Conservation (phyloP, 1,140 invertebrate species). For the Vanessa tameamea region DNA sequence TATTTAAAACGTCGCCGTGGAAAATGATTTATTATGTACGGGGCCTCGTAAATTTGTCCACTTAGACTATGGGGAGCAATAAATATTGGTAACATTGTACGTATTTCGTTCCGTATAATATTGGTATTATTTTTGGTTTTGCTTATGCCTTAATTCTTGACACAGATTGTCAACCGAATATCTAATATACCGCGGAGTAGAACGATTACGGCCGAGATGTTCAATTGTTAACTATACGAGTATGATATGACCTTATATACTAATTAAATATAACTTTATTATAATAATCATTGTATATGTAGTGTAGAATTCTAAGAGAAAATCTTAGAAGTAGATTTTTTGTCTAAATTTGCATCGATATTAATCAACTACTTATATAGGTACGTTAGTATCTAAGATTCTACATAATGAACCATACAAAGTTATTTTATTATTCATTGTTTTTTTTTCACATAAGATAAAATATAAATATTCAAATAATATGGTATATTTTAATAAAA, state of each 20-base stretch:
- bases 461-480: no score
- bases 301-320: no score
- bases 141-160: constrained; percentile 18
- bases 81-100: constrained; percentile 60
- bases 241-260: no score
- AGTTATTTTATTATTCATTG: no score
- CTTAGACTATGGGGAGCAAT: constrained; percentile 67
- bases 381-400: no score
- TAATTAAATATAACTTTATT: neutral
- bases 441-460: no score
- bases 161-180: constrained; percentile 4
- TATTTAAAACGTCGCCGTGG: constrained; percentile 76
- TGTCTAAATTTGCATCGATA: no score
- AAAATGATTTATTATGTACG: constrained; percentile 76
- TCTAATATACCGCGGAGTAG: neutral
- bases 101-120: constrained; percentile 41
- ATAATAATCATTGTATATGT: neutral
- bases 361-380: no score
- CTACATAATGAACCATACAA: no score
- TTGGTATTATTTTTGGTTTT: constrained; percentile 38
- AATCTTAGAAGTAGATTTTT: no score
- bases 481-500: no score
- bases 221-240: neutral
- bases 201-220: no score
- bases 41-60: constrained; percentile 78